Evolutionary conservation across 2,797 vertebrate species (phyloP).

Genomic region (Bradypodion ventrale): DNA sequence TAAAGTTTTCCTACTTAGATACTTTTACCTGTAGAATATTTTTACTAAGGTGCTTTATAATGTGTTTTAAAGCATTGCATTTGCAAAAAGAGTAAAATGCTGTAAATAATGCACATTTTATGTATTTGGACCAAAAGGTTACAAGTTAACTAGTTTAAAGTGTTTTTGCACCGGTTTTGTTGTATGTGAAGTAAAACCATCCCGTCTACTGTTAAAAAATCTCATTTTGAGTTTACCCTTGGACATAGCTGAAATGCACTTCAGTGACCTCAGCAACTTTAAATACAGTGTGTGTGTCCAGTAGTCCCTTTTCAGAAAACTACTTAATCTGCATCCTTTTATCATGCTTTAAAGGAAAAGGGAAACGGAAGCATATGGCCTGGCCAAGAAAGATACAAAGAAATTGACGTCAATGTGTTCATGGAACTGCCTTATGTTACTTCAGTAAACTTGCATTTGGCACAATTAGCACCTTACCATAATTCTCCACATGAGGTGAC

Average conservation of each 20-base stretch:
- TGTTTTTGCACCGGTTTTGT: conserved; percentile 76
- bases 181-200: conserved; percentile 71
- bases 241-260: conserved; percentile 62
- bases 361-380: conserved; percentile 58
- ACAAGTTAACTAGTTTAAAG: conserved; percentile 74
- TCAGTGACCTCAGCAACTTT: conserved; percentile 66
- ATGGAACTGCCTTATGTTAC: conserved; percentile 68
- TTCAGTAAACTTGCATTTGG: conserved; percentile 68
- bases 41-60: conserved; percentile 87
- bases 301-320: conserved; percentile 54
- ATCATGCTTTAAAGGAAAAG: conserved; percentile 53
- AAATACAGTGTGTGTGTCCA: conserved; percentile 58
- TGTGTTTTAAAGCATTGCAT: conserved; percentile 85
- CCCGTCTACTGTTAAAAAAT: conserved; percentile 62
- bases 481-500: conserved; percentile 57
- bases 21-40: conserved; percentile 85
- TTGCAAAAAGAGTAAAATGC: conserved; percentile 79
- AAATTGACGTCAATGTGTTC: conserved; percentile 71
- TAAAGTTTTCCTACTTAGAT: conserved; percentile 80
- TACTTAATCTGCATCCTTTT: conserved; percentile 63
- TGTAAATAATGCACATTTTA: conserved; percentile 86
- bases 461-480: conserved; percentile 63
- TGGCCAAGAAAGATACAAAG: conserved; percentile 60
- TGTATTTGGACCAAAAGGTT: conserved; percentile 83
- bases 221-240: conserved; percentile 63